Base-by-base conservation (phyloP, 2,797 vertebrate species). In the Glossophaga mutica region DNA sequence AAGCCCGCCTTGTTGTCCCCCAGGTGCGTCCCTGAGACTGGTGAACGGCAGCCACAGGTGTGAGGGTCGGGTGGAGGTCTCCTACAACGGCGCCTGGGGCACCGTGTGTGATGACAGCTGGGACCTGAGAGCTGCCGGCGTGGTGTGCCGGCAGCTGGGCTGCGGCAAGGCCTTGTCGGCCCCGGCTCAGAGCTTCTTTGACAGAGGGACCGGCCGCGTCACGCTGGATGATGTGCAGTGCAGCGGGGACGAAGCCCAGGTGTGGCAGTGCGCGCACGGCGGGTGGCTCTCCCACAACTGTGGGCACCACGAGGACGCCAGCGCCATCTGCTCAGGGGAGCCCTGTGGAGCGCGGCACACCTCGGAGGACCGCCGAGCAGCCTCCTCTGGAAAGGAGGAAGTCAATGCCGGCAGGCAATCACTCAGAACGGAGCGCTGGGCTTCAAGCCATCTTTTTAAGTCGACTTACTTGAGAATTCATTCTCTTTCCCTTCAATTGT, bases 281-380 rank as follows among this genome's bases (percentile, higher is more conserved):
- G 91, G 86, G 0, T 97, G 97, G 97, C 67, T 95, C 22, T 87
- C 91, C 70, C 97, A 97, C 93, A 94, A 92, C 82, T 98, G 97
- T 0, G 96, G 95, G 9, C 96, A 97, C 70, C 87, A 96, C 0
- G 57, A 98, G 57, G 96, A 97, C 0, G 96, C 97, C 24, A 52
- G 97, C 0, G 84, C 57, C 79, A 21, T 97, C 94, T 97, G 98
- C 87, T 92, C 97, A 50, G 96, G 96, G 97, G 94, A 82, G 94
- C 24, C n/a, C 42, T 3, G 0, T 0, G 12, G 48, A 67, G 32
- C 59, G 6, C 3, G 0, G 32, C 65, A 26, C 37, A 2, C n/a
- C 21, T 37, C n/a, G 3, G 29, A 29, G 19, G 0, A 11, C 34
- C 21, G 1, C 21, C 57, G 37, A 32, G 3, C 55, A 7, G 14